Base-by-base conservation (phyloP, 2,888 invertebrate species). In the Diaphora mendica region DNA sequence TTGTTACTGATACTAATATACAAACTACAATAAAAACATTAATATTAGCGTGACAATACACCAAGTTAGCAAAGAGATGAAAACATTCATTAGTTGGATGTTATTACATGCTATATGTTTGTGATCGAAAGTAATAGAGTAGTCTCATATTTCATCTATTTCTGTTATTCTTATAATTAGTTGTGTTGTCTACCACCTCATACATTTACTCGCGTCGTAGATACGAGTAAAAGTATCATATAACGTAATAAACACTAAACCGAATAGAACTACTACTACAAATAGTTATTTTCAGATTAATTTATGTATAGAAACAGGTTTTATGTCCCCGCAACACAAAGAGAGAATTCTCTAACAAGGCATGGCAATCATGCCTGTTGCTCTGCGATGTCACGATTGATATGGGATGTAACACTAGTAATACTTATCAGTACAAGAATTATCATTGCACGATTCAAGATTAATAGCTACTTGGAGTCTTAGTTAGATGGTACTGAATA, bases 101-200 rank as follows among this genome's bases (percentile, higher is more conserved):
- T 62, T 30, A 62, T 30, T 15, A 62, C 15, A 5, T 30, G 3
- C 3, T 26, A 13, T 15, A 26, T 26, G n/a, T 62, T 30, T 62
- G 30, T 30, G 30, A 30, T 17, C 13, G 13, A 26, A 62, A 62
- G 59, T 62, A 26, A 15, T 26, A 17, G 15, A 62, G 59, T 26
- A 62, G 59, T 30, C 59, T 13, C 59, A 62, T 62, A 15, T 30
- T 30, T 62, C 59, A 62, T 62, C 15, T 30, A 30, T 62, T 62
- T 62, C 59, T 30, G 59, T 62, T 62, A 62, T 26, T 62, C 59
- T 62, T 30, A 17, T 62, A 62, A 62, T 62, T 62, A 62, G 26
- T 62, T 62, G 30, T 30, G 26, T 26, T 62, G 30, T 62, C 23
- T 51, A 51, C 51, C 23, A 51, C 51, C 23, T 51, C 51, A 51